Conservation (phyloP, 2,888 invertebrate species). For the Catocala sponsa region DNA sequence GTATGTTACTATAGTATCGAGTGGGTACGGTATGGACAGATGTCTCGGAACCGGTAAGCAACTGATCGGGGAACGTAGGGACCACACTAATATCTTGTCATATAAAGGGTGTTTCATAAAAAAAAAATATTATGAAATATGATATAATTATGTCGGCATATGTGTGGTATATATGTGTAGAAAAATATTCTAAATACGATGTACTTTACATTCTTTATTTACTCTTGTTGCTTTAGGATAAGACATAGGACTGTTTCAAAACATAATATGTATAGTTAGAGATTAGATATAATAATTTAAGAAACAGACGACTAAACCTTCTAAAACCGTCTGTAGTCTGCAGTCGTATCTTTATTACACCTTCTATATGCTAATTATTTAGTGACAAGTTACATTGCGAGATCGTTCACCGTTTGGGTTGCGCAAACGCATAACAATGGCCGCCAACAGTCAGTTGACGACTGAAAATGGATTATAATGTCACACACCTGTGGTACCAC, state of each 20-base stretch:
- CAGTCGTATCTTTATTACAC: background rate
- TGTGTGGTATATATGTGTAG: too few species aligned
- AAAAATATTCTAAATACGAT: too few species aligned
- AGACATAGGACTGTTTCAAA: too few species aligned
- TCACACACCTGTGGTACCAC: conserved; percentile 46
- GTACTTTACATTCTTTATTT: too few species aligned
- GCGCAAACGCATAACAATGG: conserved; percentile 59
- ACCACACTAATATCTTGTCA: conserved; percentile 38
- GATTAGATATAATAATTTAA: too few species aligned
- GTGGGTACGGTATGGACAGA: conserved; percentile 65
- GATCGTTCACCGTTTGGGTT: conserved; percentile 47
- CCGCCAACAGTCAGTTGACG: conserved; percentile 28
- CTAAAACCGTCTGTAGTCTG: background rate
- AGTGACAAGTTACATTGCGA: conserved; percentile 56
- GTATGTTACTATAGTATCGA: conserved; percentile 42
- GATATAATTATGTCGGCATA: too few species aligned
- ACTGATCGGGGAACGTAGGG: conserved; percentile 60
- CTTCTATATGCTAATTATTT: conserved; percentile 65
- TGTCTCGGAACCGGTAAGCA: conserved; percentile 78
- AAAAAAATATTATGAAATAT: too few species aligned
- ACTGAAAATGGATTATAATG: conserved; percentile 39
- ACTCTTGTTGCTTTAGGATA: too few species aligned
- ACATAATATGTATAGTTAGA: too few species aligned
- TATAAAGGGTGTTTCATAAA: conserved; percentile 59
- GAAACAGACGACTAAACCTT: background rate